Conservation (phyloP, 1,140 invertebrate species). For the Maniola jurtina region DNA sequence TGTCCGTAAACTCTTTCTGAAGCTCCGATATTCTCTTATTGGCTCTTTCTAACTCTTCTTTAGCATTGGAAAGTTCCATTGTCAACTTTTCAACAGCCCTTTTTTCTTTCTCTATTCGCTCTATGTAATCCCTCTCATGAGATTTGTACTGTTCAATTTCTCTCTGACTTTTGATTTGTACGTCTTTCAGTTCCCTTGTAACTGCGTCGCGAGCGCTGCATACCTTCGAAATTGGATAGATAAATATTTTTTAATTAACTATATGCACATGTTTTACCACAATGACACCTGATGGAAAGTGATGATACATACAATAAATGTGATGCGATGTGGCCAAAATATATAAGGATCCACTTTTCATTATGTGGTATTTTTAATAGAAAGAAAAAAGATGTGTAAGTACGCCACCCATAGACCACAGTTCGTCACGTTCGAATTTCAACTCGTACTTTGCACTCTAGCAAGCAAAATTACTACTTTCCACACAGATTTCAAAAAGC, state of each 20-base stretch:
- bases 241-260: background rate
- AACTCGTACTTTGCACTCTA: too few relatives aligned
- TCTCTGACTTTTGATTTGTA: slow-evolving; percentile 57
- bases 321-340: too few relatives aligned
- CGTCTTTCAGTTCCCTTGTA: slow-evolving; percentile 61
- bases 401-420: too few relatives aligned
- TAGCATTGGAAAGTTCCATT: slow-evolving; percentile 44
- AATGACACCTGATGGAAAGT: too few relatives aligned
- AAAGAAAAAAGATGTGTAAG: too few relatives aligned
- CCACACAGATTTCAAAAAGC: too few relatives aligned
- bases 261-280: background rate
- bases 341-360: too few relatives aligned
- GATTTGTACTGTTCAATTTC: slow-evolving; percentile 58
- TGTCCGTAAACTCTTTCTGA: slow-evolving; percentile 69
- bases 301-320: too few relatives aligned
- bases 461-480: too few relatives aligned
- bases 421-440: too few relatives aligned
- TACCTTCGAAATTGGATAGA: slow-evolving; percentile 37
- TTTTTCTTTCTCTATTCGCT: slow-evolving; percentile 66
- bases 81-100: slow-evolving; percentile 61
- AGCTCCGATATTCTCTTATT: slow-evolving; percentile 71
- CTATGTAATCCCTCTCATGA: slow-evolving; percentile 63
- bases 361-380: too few relatives aligned
- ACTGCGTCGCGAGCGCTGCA: slow-evolving; percentile 59
- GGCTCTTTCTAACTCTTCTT: slow-evolving; percentile 63